Percentiles rank a stretch among this genome's conserved stretches.
Conservation (phyloP, 2,888 invertebrate genomes). For the Furcula furcula region DNA sequence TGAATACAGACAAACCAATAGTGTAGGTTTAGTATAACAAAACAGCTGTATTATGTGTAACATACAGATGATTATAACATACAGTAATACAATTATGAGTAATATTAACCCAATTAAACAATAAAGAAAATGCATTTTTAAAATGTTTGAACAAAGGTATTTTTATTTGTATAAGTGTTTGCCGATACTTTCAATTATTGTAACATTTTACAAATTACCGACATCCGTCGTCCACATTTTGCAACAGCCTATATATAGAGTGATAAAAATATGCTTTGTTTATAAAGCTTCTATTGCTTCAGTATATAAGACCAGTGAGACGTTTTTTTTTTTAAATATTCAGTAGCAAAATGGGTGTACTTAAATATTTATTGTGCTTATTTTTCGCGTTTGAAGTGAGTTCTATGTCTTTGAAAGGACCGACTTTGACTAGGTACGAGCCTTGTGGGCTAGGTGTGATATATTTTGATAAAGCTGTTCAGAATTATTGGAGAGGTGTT, state of each 20-base stretch:
- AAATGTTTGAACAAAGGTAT: constrained; percentile 34
- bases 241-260: constrained; percentile 38
- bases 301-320: constrained; percentile 3
- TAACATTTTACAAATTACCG: too few relatives aligned
- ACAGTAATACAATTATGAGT: too few relatives aligned
- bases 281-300: constrained; percentile 5
- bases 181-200: too few relatives aligned
- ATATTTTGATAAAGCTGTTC: constrained; percentile 55
- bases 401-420: constrained; percentile 56
- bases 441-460: constrained; percentile 65
- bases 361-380: constrained; percentile 17
- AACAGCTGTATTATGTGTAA: too few relatives aligned
- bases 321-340: too few relatives aligned
- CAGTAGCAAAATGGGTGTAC: constrained; percentile 11
- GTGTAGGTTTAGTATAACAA: too few relatives aligned
- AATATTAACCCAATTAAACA: constrained; percentile 36
- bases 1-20: too few relatives aligned
- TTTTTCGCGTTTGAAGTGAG: constrained; percentile 30
- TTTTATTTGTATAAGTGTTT: constrained; percentile 38
- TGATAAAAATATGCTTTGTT: constrained; percentile 12
- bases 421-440: constrained; percentile 56
- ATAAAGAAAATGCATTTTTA: constrained; percentile 21
- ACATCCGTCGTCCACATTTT: constrained; percentile 24
- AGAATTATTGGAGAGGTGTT: constrained; percentile 51
- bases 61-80: too few relatives aligned